Evolutionary conservation across 2,113 vertebrate genomes (phyloP).

Genomic region (Nerophis lumbriciformis): DNA sequence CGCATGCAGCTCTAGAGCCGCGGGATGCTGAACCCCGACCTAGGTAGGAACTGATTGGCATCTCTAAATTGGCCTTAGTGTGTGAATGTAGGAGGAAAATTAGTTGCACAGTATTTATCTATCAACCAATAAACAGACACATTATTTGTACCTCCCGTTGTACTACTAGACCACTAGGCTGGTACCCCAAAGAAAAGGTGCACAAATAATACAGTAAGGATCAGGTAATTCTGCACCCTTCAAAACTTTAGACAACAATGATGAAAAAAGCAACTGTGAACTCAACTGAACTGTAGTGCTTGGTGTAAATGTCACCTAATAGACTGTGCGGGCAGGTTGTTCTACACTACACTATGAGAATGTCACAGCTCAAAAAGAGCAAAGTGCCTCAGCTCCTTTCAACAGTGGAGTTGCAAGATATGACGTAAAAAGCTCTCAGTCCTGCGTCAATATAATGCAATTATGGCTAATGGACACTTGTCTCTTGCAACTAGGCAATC

Average conservation of each 20-base stretch:
- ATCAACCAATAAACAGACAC: too few species aligned
- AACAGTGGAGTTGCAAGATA: slow-evolving; percentile 50
- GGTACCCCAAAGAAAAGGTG: too few species aligned
- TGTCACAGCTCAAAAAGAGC: slow-evolving; percentile 56
- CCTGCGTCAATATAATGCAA: slow-evolving; percentile 67
- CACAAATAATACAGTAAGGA: too few species aligned
- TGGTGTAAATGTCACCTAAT: slow-evolving; percentile 24
- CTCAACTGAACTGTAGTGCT: neutral
- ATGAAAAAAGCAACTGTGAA: neutral
- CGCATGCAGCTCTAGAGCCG: too few species aligned
- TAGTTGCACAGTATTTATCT: too few species aligned
- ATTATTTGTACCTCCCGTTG: too few species aligned
- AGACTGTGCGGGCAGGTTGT: slow-evolving; percentile 43
- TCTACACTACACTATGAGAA: slow-evolving; percentile 35
- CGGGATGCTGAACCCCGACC: too few species aligned
- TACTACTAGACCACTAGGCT: too few species aligned
- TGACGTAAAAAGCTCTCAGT: slow-evolving; percentile 41
- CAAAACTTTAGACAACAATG: neutral
- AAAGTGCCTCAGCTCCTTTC: slow-evolving; percentile 50
- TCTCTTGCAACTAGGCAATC: slow-evolving; percentile 62
- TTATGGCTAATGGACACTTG: slow-evolving; percentile 60
- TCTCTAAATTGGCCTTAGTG: too few species aligned
- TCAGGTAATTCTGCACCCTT: neutral
- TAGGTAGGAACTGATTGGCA: too few species aligned
- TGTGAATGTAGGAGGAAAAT: too few species aligned